Conservation (phyloP, 2,113 vertebrate species). For the Etheostoma cragini region DNA sequence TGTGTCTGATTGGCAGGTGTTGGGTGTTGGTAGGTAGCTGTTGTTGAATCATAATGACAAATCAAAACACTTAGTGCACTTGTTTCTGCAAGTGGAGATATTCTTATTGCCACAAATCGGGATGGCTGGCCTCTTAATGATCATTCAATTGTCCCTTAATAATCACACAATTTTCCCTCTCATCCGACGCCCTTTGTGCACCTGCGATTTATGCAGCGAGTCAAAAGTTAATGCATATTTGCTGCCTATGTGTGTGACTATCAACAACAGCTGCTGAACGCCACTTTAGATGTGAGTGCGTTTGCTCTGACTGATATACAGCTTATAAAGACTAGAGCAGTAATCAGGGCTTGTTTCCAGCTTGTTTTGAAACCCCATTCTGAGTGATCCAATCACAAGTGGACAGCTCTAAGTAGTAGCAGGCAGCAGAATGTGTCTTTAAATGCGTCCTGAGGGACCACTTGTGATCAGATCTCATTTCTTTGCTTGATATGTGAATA, state of each 20-base stretch:
- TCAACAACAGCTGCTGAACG: conserved; percentile 22
- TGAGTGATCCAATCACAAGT: too few relatives aligned
- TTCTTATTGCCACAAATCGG: conserved; percentile 63
- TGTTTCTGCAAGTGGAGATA: conserved; percentile 46
- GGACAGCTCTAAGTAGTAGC: too few relatives aligned
- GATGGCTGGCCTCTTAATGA: conserved; percentile 54
- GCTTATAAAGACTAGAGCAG: neutral
- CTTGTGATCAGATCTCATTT: too few relatives aligned
- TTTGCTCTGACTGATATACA: conserved; percentile 15
- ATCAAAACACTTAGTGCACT: conserved; percentile 39
- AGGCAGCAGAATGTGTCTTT: too few relatives aligned
- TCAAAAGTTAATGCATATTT: neutral
- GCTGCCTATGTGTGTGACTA: neutral
- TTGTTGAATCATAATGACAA: conserved; percentile 48
- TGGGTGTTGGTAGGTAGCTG: conserved; percentile 6
- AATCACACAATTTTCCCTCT: conserved; percentile 53
- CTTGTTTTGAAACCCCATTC: too few relatives aligned
- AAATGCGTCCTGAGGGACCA: too few relatives aligned
- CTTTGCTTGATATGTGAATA: too few relatives aligned
- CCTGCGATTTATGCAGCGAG: conserved; percentile 26
- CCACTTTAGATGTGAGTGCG: conserved; percentile 41
- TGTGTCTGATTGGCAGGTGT: neutral
- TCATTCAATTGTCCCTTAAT: conserved; percentile 33
- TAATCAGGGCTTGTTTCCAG: too few relatives aligned
- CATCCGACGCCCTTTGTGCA: conserved; percentile 25